Base-by-base conservation (phyloP, 2,888 invertebrate genomes). In the Cetonia aurata region DNA sequence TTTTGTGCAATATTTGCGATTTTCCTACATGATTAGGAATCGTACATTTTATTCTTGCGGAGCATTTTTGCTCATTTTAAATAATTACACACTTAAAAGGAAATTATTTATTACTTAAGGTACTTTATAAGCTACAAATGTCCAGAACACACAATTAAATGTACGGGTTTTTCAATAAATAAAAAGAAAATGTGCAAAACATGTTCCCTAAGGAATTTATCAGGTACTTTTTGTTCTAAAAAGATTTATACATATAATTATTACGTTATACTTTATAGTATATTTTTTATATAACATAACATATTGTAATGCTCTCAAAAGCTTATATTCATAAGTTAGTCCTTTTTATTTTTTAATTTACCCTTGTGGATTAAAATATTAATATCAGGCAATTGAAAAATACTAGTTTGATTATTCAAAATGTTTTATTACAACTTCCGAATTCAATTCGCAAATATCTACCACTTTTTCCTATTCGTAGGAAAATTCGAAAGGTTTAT, bases 1-100 rank as follows among this genome's bases (percentile, higher is more conserved):
- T 48, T 48, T 33, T 50, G 62, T 62, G 62, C 62, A 62, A 62
- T 62, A 62, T 62, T 62, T 62, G 62, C 48, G 62, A 62, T 60
- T 60, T 17, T 31, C 19, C 31, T 19, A 46, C n/a, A 9, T 33
- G 9, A 59, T n/a, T 4, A 25, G 25, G 25, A 0, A 19, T 59
- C 10, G 17, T 56, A n/a, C 31, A 42, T 33, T 33, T 31, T 15
- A 62, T 62, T 62, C 48, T 57, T 8, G 6, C n/a, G 44, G 44
- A 59, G 19, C 41, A 25, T 6, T 59, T 59, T 59, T 42, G 59
- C 59, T 25, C 59, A 25, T 44, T 46, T 59, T 46, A 44, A 6
- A 25, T 25, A 25, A 25, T 25, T 25, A 25, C 25, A 1, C 25
- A n/a, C 10, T 44, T 44, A 44, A 10, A 44, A 44, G 6, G 44